phyloP scores from a whole-genome alignment of 1,140 invertebrate genomes.

The Acyrthosiphon pisum region DNA sequence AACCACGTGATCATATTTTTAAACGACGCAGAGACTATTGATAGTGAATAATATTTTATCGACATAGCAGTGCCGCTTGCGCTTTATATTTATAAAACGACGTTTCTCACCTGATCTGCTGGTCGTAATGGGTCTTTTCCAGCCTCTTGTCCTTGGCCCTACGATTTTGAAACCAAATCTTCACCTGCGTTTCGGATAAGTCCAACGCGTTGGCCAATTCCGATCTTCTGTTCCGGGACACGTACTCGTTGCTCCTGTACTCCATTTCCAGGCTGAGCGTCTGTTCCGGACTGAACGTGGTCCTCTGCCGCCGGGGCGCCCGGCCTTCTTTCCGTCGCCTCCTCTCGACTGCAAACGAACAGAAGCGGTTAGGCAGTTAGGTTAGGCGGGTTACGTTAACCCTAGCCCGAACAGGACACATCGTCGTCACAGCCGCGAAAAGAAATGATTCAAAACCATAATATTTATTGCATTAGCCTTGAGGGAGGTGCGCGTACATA shows the following conservation, averaged over 20 bases:
- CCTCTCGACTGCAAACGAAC: slow-evolving; percentile 73
- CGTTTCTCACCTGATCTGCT: slow-evolving; percentile 81
- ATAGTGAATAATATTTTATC: too few relatives aligned
- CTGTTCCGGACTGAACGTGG: slow-evolving; percentile 93
- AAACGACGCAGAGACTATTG: too few relatives aligned
- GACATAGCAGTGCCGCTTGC: too few relatives aligned
- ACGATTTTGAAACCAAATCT: slow-evolving; percentile 97
- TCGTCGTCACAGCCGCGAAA: too few relatives aligned
- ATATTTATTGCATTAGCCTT: too few relatives aligned
- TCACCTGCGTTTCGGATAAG: slow-evolving; percentile 92
- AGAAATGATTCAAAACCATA: too few relatives aligned
- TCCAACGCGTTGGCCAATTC: slow-evolving; percentile 84
- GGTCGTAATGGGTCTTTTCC: slow-evolving; percentile 93
- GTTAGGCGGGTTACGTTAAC: too few relatives aligned
- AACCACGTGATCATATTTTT: neutral
- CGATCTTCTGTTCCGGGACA: slow-evolving; percentile 82
- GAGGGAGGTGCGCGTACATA: too few relatives aligned
- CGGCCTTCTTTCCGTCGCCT: slow-evolving; percentile 84
- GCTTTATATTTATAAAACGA: neutral
- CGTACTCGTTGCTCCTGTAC: slow-evolving; percentile 89
- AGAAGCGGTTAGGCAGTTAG: too few relatives aligned
- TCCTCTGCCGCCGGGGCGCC: slow-evolving; percentile 84
- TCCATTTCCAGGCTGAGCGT: slow-evolving; percentile 89
- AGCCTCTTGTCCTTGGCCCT: slow-evolving; percentile 95
- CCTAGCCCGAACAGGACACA: too few relatives aligned